Conservation (phyloP, 2,113 vertebrate species). For the Macquaria australasica region DNA sequence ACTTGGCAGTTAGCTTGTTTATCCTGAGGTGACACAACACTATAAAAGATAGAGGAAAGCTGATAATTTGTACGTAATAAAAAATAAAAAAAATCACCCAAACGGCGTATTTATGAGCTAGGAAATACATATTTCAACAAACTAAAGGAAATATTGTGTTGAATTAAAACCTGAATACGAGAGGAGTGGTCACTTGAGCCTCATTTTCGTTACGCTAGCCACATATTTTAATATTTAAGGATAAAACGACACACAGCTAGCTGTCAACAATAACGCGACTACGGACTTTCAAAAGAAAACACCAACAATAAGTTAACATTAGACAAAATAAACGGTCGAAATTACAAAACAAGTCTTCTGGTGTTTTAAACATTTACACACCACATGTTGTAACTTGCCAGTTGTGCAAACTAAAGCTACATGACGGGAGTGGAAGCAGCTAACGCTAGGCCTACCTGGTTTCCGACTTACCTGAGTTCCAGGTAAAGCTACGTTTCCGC, state of each 20-base stretch:
- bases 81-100: neutral
- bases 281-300: neutral
- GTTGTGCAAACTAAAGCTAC: conserved; percentile 30
- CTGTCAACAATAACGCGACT: conserved; percentile 3
- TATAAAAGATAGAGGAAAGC: neutral
- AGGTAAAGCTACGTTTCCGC: conserved; percentile 76
- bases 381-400: neutral
- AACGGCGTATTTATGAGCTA: neutral
- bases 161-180: neutral
- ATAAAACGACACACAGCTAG: neutral
- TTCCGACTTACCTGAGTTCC: conserved; percentile 79
- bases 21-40: conserved; percentile 8
- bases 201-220: neutral
- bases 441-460: conserved; percentile 67
- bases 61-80: neutral
- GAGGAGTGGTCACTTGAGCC: neutral
- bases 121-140: neutral
- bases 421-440: neutral
- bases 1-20: conserved; percentile 20
- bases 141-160: neutral
- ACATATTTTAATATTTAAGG: conserved; percentile 33
- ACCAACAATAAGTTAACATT: neutral
- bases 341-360: neutral
- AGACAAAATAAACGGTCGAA: neutral
- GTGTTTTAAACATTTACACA: neutral